phyloP scores from a whole-genome alignment of 2,888 invertebrate species.

The Apocheima hispidaria region DNA sequence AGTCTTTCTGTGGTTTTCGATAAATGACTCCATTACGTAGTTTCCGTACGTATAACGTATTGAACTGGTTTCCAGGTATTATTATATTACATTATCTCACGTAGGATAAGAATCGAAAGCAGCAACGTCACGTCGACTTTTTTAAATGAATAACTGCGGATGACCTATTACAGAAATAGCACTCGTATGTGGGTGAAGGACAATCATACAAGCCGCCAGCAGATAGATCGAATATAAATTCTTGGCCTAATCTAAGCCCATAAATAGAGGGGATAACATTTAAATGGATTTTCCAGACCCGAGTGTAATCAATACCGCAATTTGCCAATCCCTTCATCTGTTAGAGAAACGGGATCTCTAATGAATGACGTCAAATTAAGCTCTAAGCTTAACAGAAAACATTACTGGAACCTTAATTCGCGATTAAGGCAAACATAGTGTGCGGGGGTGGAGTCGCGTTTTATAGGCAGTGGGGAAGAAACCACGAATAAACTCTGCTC shows the following conservation, averaged over 20 bases:
- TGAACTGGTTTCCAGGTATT: too few relatives aligned
- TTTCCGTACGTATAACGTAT: too few relatives aligned
- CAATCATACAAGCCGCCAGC: background rate
- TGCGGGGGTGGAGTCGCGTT: slow-evolving; percentile 70
- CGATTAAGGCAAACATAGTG: slow-evolving; percentile 85
- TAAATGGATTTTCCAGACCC: slow-evolving; percentile 27
- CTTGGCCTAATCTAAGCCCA: slow-evolving; percentile 3
- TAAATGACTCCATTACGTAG: background rate
- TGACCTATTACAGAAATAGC: slow-evolving; percentile 6
- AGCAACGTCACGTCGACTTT: background rate
- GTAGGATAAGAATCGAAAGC: background rate
- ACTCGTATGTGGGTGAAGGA: slow-evolving; percentile 6
- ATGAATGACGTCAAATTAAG: slow-evolving; percentile 81
- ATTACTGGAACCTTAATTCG: slow-evolving; percentile 84
- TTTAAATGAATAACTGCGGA: background rate
- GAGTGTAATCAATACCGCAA: slow-evolving; percentile 44
- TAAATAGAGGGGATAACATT: slow-evolving; percentile 27
- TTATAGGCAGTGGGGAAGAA: slow-evolving; percentile 13
- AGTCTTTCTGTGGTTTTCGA: background rate
- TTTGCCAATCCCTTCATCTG: slow-evolving; percentile 56
- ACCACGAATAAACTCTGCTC: background rate
- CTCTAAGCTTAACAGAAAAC: slow-evolving; percentile 82
- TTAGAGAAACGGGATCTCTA: slow-evolving; percentile 65
- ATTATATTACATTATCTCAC: background rate
- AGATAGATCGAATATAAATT: slow-evolving; percentile 18